These are phyloP conservation scores for Mareca strepera DNA, from an alignment of 2,797 vertebrate genomes.

Conservation along the genomic window DNA sequence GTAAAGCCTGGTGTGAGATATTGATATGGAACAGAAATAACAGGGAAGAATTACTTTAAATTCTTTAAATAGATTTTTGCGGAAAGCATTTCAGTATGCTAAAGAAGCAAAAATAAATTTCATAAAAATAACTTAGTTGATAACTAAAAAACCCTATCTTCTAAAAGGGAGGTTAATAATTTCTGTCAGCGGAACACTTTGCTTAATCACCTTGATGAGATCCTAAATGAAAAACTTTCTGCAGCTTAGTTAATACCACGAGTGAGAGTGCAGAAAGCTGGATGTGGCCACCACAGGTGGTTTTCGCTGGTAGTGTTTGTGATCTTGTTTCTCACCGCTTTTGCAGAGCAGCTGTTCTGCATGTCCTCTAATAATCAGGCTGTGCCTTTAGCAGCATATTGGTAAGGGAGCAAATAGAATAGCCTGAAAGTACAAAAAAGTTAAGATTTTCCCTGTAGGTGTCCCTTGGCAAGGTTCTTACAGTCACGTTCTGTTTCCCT, in stretches of 20 bases:
- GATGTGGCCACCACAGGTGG: background rate
- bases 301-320: background rate
- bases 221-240: background rate
- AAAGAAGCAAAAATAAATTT: background rate
- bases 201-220: background rate
- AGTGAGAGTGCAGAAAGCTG: background rate
- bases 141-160: too few relatives aligned
- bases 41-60: background rate
- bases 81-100: background rate
- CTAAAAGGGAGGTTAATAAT: background rate
- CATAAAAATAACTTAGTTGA: too few relatives aligned
- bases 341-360: background rate
- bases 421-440: background rate
- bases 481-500: background rate
- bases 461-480: background rate
- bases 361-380: background rate
- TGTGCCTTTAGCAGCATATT: background rate
- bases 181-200: background rate
- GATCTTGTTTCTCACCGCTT: background rate
- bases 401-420: background rate
- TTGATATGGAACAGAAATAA: background rate
- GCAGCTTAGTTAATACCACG: background rate
- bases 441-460: background rate
- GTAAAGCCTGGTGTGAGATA: background rate
- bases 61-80: background rate